Evolutionary conservation across 1,140 invertebrate species (phyloP).

Genomic region (Vollenhovia emeryi): DNA sequence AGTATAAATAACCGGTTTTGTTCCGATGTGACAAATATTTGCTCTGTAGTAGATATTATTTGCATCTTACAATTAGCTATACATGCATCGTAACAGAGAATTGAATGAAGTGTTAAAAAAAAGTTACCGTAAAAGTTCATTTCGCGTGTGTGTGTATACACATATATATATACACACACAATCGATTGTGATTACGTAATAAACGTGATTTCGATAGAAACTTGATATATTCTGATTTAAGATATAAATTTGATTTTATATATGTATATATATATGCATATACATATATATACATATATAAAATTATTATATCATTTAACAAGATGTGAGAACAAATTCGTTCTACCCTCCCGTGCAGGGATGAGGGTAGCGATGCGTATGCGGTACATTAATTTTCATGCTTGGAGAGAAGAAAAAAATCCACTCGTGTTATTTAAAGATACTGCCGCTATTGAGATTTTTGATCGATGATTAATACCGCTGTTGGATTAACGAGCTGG

Average conservation of each 20-base stretch:
- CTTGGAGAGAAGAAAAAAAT: slow-evolving; percentile 30
- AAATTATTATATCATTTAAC: slow-evolving; percentile 59
- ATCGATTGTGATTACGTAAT: slow-evolving; percentile 50
- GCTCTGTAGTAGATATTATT: slow-evolving; percentile 19
- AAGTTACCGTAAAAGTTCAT: slow-evolving; percentile 59
- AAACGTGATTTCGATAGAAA: slow-evolving; percentile 52
- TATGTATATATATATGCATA: slow-evolving; percentile 21
- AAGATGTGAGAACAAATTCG: slow-evolving; percentile 40
- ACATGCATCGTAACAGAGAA: slow-evolving; percentile 22
- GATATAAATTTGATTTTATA: slow-evolving; percentile 50
- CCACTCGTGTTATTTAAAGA: slow-evolving; percentile 52
- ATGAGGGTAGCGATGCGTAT: neutral
- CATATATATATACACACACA: slow-evolving; percentile 51
- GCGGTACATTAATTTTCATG: slow-evolving; percentile 32
- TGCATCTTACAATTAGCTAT: slow-evolving; percentile 10
- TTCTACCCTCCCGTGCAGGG: neutral
- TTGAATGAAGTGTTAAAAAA: slow-evolving; percentile 28
- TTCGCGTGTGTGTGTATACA: slow-evolving; percentile 48
- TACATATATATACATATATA: slow-evolving; percentile 26
- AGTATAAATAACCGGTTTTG: slow-evolving; percentile 20
- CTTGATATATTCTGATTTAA: slow-evolving; percentile 54
- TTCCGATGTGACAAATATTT: slow-evolving; percentile 31
- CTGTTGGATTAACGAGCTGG: slow-evolving; percentile 34
- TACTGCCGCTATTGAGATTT: slow-evolving; percentile 64
- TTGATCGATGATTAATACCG: slow-evolving; percentile 51